Evolutionary conservation across 2,888 invertebrate genomes (phyloP).

Genomic region (Ophion slaviceki): DNA sequence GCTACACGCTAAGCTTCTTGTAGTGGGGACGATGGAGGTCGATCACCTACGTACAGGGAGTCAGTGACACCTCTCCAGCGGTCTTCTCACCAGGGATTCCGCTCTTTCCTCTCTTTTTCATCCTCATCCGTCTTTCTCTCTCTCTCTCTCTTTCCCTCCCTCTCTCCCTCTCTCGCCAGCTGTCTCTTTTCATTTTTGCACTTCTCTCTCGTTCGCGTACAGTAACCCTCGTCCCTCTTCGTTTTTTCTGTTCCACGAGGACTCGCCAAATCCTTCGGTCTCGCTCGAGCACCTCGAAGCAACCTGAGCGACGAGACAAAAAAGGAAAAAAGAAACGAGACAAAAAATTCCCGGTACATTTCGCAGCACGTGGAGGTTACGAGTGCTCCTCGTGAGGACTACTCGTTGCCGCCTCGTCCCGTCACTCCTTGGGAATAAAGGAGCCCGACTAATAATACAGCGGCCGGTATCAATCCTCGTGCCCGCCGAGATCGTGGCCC

Average conservation of each 20-base stretch:
- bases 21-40: constrained; percentile 80
- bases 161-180: background rate
- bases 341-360: constrained; percentile 9
- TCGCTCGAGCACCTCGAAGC: constrained; percentile 40
- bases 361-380: constrained; percentile 23
- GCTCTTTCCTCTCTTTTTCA: constrained; percentile 58
- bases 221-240: background rate
- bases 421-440: constrained; percentile 1
- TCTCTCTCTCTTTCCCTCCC: constrained; percentile 34
- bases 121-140: constrained; percentile 19
- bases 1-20: constrained; percentile 21
- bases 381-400: constrained; percentile 17
- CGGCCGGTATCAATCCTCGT: background rate
- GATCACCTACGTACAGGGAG: constrained; percentile 83
- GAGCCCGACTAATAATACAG: constrained; percentile 1
- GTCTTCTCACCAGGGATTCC: constrained; percentile 68
- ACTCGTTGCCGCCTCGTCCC: background rate
- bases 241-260: background rate
- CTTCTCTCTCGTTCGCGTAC: background rate
- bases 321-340: background rate
- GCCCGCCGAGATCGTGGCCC: constrained; percentile 26
- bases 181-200: no score
- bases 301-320: constrained; percentile 10
- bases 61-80: constrained; percentile 81
- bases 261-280: constrained; percentile 36